Conservation (phyloP, 2,888 invertebrate species). For the Steinernema scapterisci region DNA sequence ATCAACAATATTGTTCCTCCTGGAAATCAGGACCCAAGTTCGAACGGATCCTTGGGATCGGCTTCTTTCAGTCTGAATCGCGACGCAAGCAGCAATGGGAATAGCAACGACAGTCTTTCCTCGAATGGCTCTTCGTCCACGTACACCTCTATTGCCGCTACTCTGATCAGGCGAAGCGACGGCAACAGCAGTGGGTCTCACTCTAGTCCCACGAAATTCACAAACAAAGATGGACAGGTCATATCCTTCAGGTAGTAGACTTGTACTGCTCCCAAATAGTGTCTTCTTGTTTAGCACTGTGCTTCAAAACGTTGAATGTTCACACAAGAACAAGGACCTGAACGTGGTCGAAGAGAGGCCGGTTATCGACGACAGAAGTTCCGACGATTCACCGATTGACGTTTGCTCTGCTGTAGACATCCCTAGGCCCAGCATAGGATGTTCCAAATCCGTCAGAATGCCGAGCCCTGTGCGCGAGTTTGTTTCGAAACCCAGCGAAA, state of each 20-base stretch:
- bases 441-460: not conserved
- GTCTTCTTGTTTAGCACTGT: slow-evolving; percentile 22
- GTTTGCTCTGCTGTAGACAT: not conserved
- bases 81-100: slow-evolving; percentile 4
- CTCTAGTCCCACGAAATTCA: slow-evolving; percentile 55
- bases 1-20: not conserved
- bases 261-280: not conserved
- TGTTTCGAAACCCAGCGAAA: slow-evolving; percentile 43
- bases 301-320: slow-evolving; percentile 11
- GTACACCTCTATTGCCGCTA: slow-evolving; percentile 10
- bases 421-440: not conserved
- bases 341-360: not conserved
- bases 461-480: slow-evolving; percentile 44
- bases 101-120: slow-evolving; percentile 28
- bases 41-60: slow-evolving; percentile 5
- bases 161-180: slow-evolving; percentile 33
- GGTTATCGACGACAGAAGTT: not conserved
- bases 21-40: not conserved
- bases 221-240: slow-evolving; percentile 47
- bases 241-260: slow-evolving; percentile 46
- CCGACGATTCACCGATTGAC: slow-evolving; percentile 10
- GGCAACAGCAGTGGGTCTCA: slow-evolving; percentile 40
- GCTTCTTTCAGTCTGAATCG: slow-evolving; percentile 7
- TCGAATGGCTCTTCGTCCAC: slow-evolving; percentile 21
- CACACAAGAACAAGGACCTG: not conserved